phyloP scores from a whole-genome alignment of 2,888 invertebrate genomes.

The Ischnura elegans region DNA sequence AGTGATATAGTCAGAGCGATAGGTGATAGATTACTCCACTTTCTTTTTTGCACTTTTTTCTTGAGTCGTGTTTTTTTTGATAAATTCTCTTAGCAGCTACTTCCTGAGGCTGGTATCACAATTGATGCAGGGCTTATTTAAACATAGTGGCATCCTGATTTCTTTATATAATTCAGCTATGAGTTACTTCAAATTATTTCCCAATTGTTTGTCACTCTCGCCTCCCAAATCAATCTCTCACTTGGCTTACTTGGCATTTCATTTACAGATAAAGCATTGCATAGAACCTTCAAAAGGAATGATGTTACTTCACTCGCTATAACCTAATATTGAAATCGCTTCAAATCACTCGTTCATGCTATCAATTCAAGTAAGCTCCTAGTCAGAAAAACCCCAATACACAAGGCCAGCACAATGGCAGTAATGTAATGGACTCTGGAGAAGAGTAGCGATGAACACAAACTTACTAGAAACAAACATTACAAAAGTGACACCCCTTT shows the following conservation, averaged over 20 bases:
- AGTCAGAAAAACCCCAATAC: conserved; percentile 53
- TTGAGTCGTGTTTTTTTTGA: conserved; percentile 69
- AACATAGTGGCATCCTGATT: conserved; percentile 59
- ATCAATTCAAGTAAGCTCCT: conserved; percentile 60
- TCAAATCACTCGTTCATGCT: conserved; percentile 41
- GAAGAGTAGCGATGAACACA: conserved; percentile 58
- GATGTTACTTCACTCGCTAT: conserved; percentile 37
- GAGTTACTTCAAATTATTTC: conserved; percentile 55
- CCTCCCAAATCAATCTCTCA: conserved; percentile 60
- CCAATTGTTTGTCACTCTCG: conserved; percentile 64
- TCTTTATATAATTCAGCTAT: conserved; percentile 33
- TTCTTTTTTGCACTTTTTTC: conserved; percentile 69
- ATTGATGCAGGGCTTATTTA: conserved; percentile 68
- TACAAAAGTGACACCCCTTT: conserved; percentile 34
- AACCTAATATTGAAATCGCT: conserved; percentile 44
- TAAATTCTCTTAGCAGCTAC: conserved; percentile 72
- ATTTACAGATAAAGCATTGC: neutral
- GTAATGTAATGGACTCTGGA: conserved; percentile 57
- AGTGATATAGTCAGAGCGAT: conserved; percentile 43
- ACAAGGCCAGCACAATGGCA: conserved; percentile 58
- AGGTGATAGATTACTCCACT: conserved; percentile 28
- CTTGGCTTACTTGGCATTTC: neutral
- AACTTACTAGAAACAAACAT: conserved; percentile 59
- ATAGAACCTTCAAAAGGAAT: conserved; percentile 11
- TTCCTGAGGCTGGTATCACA: conserved; percentile 72